Evolutionary conservation across 30 jellyfish, hydroid and myxozoan genomes (phyloP), one percentile per base, ranked within the genome.

Genomic region (Aurelia coerulea): DNA sequence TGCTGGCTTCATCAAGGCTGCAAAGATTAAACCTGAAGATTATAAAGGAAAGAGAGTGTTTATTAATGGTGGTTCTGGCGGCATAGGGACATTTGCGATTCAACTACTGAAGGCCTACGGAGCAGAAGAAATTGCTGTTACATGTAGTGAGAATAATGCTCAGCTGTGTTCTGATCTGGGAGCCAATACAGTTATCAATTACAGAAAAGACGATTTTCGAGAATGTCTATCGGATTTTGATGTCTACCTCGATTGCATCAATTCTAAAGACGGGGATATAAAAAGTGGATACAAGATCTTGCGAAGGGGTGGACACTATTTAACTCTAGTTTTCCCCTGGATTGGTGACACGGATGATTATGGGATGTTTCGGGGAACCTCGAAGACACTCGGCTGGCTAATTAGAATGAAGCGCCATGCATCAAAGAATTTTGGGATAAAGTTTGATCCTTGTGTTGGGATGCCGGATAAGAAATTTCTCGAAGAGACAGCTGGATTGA

Each of bases 41-140:
- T 81, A 52, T 58, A 53, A 53, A 4, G 84, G 65, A 18, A 81
- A 81, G 49, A 62, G 83, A 2, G 90, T 81, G 23, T 81, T 81
- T 69, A 81, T 81, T 8, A 81, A 81, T 53, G 90, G 90, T 29
- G 90, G 90, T 0, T 81, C 90, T 42, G 90, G 90, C 10, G 90
- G 90, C 5, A 70, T 81, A 14, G 90, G 90, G 34, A 46, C 90
- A 12, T 81, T 81, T 81, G 10, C 81, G 15, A 81, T 81, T 35
- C 90, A 81, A 42, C 66, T 81, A 32, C 73, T 81, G 34, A 81
- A 68, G 53, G n/a, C 76, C 7, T 54, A 70, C 18, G 83, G 90
- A 16, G 83, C 77, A 4, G 50, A 68, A 31, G 90, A 81, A 59
- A 68, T 81, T 41, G 90, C 90, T 31, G 90, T 81, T 13, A 81